Evolutionary conservation across 1,140 invertebrate genomes (phyloP), one percentile per base, ranked within the genome.

Genomic region (Drosophila aff.): DNA sequence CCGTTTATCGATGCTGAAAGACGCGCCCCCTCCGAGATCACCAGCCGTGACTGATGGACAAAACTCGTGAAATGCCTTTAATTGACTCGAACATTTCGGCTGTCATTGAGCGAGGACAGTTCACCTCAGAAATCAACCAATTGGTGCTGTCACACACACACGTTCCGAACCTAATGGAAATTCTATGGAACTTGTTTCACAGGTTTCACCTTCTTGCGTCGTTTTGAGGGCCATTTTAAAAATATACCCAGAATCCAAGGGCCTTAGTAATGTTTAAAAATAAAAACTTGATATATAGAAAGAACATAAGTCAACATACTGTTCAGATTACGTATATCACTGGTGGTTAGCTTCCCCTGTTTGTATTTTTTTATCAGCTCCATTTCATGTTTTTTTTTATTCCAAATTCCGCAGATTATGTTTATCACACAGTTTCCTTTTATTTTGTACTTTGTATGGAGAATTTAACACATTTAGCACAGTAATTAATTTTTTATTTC

Each of bases 291-390:
- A 13, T 46, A n/a, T 57, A 33, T n/a, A 16, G 9, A 26, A 31
- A 26, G 18, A 33, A 11, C 47, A 43, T 41, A 9, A 38, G 36
- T 41, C 41, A 60, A 92, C 91, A 50, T 92, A 92, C 91, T 63
- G 58, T 92, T 92, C 8, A 92, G 36, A 23, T 68, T 79, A 40
- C 82, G 69, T 60, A 92, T 72, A 76, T 92, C 91, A 47, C 71
- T 75, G 41, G 78, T 82, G 76, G 84, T 82, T 50, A 92, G 61
- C 46, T 82, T 86, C 58, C 87, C 71, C 61, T 92, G 73, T 72
- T 92, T 83, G 64, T 92, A 92, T 61, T 91, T 92, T 58, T 33
- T 86, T 82, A 92, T 92, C 87, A 92, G 53, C 74, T 92, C 87
- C 91, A 92, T 92, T 43, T 53, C 69, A 50, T 85, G 8, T 62